These are phyloP conservation scores for Drosophila oshimai DNA, from an alignment of 1,140 invertebrate species.

Conservation along the genomic window DNA sequence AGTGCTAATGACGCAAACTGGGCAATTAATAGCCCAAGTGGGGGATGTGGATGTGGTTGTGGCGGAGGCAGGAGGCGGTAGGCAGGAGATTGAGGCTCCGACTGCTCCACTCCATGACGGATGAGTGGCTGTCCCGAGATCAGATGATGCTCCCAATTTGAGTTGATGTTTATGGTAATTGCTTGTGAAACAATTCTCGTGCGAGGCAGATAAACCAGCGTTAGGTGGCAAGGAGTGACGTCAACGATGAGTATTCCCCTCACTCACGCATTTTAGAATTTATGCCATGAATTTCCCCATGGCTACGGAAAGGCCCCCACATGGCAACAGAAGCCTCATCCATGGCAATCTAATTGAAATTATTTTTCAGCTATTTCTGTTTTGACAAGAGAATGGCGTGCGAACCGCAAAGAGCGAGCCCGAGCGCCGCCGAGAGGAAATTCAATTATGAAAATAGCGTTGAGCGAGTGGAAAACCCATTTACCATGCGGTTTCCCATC, in stretches of 20 bases:
- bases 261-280: constrained; percentile 22
- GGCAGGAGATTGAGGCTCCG: not conserved
- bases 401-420: constrained; percentile 17
- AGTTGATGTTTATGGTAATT: constrained; percentile 75
- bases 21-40: constrained; percentile 43
- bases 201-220: constrained; percentile 11
- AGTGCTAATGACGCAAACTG: constrained; percentile 59
- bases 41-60: not conserved
- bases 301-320: constrained; percentile 13
- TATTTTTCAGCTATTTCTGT: constrained; percentile 53
- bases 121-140: constrained; percentile 41
- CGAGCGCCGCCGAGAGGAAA: constrained; percentile 43
- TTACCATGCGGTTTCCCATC: constrained; percentile 35
- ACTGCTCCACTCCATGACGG: constrained; percentile 39
- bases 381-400: constrained; percentile 28
- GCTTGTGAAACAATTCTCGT: constrained; percentile 61
- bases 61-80: not conserved
- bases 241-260: constrained; percentile 15
- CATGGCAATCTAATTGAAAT: constrained; percentile 54
- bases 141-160: constrained; percentile 65
- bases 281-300: constrained; percentile 37
- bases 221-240: constrained; percentile 29
- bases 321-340: constrained; percentile 54
- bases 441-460: constrained; percentile 73
- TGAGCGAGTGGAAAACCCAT: constrained; percentile 39